These are phyloP conservation scores for Percina caprodes DNA, from an alignment of 2,113 vertebrate species.

Conservation along the genomic window DNA sequence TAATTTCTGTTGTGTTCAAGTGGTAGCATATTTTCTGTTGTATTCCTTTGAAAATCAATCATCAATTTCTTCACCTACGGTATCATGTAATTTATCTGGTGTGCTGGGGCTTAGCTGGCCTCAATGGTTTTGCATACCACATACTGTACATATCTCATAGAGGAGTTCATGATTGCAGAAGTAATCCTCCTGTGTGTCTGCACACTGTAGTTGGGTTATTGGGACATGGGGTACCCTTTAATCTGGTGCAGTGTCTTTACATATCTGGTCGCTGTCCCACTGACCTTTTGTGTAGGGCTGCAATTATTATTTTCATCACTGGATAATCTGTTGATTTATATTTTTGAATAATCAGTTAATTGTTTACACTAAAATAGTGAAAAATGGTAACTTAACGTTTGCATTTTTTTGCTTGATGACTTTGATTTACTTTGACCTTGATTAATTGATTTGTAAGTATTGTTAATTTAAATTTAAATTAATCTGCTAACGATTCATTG, in stretches of 20 bases:
- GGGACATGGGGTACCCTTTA: conserved; percentile 47
- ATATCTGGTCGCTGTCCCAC: conserved; percentile 48
- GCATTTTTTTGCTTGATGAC: background rate
- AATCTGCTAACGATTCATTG: background rate
- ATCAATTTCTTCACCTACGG: conserved; percentile 1
- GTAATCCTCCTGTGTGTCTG: conserved; percentile 50
- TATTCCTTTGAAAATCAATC: conserved; percentile 7
- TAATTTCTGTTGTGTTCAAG: background rate
- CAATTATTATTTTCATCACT: background rate
- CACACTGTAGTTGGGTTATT: conserved; percentile 49
- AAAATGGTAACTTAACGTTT: background rate
- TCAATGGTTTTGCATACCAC: conserved; percentile 29
- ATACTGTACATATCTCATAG: conserved; percentile 31
- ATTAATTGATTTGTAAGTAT: background rate
- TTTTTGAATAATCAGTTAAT: background rate
- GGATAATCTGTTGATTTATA: background rate
- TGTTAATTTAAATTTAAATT: background rate
- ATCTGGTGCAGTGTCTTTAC: conserved; percentile 44
- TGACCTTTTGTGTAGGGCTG: conserved; percentile 30
- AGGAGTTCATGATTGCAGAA: conserved; percentile 22
- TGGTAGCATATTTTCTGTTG: conserved; percentile 20
- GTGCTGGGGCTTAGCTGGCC: background rate
- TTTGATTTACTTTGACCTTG: no score
- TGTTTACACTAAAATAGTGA: background rate
- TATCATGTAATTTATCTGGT: conserved; percentile 20